Percentiles rank a stretch among this genome's conserved stretches.
phyloP scores from a whole-genome alignment of 2,888 invertebrate genomes.

The Marasmarcha lunaedactyla region DNA sequence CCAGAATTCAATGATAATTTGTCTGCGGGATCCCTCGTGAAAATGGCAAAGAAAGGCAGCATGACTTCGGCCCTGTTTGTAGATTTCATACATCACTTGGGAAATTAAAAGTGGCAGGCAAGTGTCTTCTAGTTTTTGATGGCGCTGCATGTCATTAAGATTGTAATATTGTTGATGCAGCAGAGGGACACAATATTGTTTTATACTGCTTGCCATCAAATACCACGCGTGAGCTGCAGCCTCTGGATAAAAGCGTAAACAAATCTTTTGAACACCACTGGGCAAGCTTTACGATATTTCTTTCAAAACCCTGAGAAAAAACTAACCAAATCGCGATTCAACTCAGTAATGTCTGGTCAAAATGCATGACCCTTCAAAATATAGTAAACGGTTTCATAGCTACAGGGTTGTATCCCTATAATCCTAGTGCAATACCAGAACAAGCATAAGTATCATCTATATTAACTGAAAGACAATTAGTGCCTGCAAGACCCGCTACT shows the following conservation, averaged over 20 bases:
- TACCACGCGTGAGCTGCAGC: too few relatives aligned
- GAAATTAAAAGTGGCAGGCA: slow-evolving; percentile 12
- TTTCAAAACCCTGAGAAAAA: neutral
- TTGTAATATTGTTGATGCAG: slow-evolving; percentile 1
- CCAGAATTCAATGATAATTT: slow-evolving; percentile 14
- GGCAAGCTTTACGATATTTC: neutral
- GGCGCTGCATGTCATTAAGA: slow-evolving; percentile 9
- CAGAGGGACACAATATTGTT: too few relatives aligned
- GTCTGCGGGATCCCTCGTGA: slow-evolving; percentile 13
- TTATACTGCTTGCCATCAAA: too few relatives aligned
- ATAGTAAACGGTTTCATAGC: too few relatives aligned
- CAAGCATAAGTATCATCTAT: too few relatives aligned
- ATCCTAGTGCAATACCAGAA: too few relatives aligned
- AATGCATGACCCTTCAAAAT: too few relatives aligned
- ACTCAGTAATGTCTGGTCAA: too few relatives aligned
- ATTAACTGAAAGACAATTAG: too few relatives aligned
- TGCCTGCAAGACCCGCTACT: too few relatives aligned
- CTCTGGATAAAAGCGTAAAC: too few relatives aligned
- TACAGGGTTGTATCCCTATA: too few relatives aligned
- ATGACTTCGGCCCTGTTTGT: slow-evolving; percentile 15
- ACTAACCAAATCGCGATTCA: neutral
- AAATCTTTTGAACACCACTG: slow-evolving; percentile 12
- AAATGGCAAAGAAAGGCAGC: slow-evolving; percentile 17
- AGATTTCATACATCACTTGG: slow-evolving; percentile 15
- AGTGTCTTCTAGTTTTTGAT: slow-evolving; percentile 19